Evolutionary conservation across 2,888 invertebrate genomes (phyloP), one percentile per base, ranked within the genome.

Genomic region (Phasia obesa): DNA sequence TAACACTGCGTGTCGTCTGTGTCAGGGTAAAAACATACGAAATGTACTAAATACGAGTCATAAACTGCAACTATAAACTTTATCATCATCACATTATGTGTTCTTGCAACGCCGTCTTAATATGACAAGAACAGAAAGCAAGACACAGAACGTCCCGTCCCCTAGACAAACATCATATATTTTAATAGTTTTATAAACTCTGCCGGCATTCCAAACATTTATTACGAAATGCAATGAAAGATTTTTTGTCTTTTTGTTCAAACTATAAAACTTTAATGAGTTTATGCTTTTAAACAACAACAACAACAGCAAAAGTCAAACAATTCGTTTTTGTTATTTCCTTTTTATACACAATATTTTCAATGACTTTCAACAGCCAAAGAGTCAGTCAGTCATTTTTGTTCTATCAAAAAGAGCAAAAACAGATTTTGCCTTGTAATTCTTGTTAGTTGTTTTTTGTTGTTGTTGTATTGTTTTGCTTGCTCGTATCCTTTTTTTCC

Each of bases 191-290:
- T 27, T 64, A 55, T 44, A 44, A 53, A 73, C 27, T 62, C 42
- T 51, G 0, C 42, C 69, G 55, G 13, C 55, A 69, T 38, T 69
- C 53, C 59, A 69, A 27, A 49, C 59, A 64, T 57, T 75, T 73
- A 73, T 73, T 67, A 59, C 44, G 31, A 57, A 71, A 62, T 71
- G 19, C 55, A 55, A 47, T 38, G 38, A 71, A 64, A 57, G 42
- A 70, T n/a, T 78, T 73, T 53, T 80, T 74, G 60, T 80, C 27
- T 49, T 81, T 70, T 70, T 75, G 42, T 70, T 81, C 64, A 59
- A 75, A 75, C 57, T 49, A 73, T 78, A 78, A 82, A 82, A 82
- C 69, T 78, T 82, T 82, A 82, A 82, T 78, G 77, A 78, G 69
- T 82, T 74, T 77, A 65, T 69, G 64, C 44, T 76, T 76, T 77